Base-by-base conservation (phyloP, 35 echinoderm and acorn worm genomes). In the Lytechinus pictus region DNA sequence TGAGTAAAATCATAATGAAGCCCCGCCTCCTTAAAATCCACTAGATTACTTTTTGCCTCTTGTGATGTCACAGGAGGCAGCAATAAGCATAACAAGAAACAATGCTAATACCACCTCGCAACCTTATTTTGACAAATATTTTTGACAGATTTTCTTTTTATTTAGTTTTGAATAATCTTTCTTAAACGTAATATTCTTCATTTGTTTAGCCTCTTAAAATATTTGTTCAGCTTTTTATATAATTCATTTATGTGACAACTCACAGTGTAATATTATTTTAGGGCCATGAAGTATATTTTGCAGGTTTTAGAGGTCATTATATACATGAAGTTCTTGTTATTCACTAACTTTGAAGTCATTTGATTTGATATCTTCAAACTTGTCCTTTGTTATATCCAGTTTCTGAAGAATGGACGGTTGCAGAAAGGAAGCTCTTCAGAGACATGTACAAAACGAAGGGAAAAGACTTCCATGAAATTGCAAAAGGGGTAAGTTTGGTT, bases 391-490 rank as follows among this genome's bases (percentile, higher is more conserved):
- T 54, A 27, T 55, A 54, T 33, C 0, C 86, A 99, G 98, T 97
- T 95, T 93, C 92, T 21, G 54, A 93, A 56, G 92, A 93, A 58
- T 99, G 98, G 98, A 95, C 94, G 0, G 86, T 94, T 52, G 91
- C 87, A 89, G 97, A 99, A 87, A 95, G 98, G n/a, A 98, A 97
- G 71, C 56, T 94, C 52, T 99, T 97, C 87, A 93, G 97, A 56
- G 97, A 98, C 94, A 93, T 95, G 93, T 99, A 98, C 94, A 99
- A 97, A 52, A 91, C 96, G 3, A 97, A 99, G 60, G 98, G 98
- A 24, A 99, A 99, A 94, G 98, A 99, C 61, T 99, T 99, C 86
- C 94, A 98, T 94, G 97, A 97, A 58, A 99, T 99, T 53, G 94
- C 96, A 87, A 99, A 99, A 96, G 89, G 89, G 93, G 98, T 99